These are phyloP conservation scores for Macrophya alboannulata DNA, from an alignment of 2,888 invertebrate species.

Conservation along the genomic window DNA sequence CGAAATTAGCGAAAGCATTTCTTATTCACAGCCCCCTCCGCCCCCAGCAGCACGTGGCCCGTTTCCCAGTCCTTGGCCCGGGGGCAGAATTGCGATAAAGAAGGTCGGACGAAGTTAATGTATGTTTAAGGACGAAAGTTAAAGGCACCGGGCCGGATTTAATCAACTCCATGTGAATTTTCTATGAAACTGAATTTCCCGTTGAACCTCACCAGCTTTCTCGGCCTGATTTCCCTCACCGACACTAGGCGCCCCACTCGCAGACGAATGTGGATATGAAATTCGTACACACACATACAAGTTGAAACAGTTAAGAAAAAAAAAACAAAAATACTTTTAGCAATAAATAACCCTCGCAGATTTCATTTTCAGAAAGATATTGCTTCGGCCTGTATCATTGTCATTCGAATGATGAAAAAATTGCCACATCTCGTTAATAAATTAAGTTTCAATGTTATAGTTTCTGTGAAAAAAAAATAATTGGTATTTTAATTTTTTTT, in stretches of 20 bases:
- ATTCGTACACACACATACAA: neutral
- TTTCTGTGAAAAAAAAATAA: too few species aligned
- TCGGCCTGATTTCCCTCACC: conserved; percentile 38
- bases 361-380: too few species aligned
- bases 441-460: too few species aligned
- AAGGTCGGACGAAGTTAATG: conserved; percentile 43
- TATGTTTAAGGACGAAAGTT: conserved; percentile 52
- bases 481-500: too few species aligned
- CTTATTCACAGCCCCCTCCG: neutral
- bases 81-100: conserved; percentile 39
- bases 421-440: too few species aligned
- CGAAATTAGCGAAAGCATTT: conserved; percentile 11
- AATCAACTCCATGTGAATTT: conserved; percentile 56
- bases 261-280: neutral
- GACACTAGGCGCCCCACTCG: neutral
- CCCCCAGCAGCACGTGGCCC: conserved; percentile 22
- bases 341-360: neutral
- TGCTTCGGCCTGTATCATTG: too few species aligned
- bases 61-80: neutral
- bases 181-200: conserved; percentile 51
- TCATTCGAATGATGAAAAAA: too few species aligned
- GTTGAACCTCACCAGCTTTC: neutral
- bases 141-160: conserved; percentile 58
- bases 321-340: neutral
- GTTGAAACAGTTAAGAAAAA: neutral